Conservation (phyloP, 1,140 invertebrate species). For the Pemphigus obesinymphae region DNA sequence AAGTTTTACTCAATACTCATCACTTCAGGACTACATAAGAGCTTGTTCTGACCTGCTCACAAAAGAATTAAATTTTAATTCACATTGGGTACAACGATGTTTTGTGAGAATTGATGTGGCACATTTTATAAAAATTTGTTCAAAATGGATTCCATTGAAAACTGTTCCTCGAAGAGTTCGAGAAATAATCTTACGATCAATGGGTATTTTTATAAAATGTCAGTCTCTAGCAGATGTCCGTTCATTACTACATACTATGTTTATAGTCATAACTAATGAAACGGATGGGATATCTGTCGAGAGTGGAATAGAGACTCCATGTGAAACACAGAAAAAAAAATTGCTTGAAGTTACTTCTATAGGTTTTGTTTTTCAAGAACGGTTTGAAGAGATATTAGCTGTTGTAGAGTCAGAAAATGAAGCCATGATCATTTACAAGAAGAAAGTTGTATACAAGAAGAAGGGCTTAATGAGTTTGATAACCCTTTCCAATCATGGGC, state of each 20-base stretch:
- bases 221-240: not conserved
- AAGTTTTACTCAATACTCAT: conserved; percentile 2
- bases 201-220: not conserved
- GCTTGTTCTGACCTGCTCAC: not conserved
- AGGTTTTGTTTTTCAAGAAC: not conserved
- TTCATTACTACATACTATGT: not conserved
- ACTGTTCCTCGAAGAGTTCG: not conserved
- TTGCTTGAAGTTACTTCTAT: not conserved
- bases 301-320: not conserved
- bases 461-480: not conserved
- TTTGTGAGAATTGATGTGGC: not conserved
- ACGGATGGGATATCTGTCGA: not conserved
- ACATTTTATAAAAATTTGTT: not conserved
- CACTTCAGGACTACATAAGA: not conserved
- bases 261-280: not conserved
- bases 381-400: no score
- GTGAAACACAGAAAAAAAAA: not conserved
- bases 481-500: not conserved
- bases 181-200: not conserved
- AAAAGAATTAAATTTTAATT: not conserved
- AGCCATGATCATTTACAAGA: not conserved
- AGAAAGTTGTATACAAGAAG: not conserved
- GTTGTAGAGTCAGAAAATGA: not conserved
- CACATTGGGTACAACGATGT: not conserved
- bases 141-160: not conserved